Conservation (phyloP, 2,888 invertebrate genomes). For the Hirtodrosophila trivittata region DNA sequence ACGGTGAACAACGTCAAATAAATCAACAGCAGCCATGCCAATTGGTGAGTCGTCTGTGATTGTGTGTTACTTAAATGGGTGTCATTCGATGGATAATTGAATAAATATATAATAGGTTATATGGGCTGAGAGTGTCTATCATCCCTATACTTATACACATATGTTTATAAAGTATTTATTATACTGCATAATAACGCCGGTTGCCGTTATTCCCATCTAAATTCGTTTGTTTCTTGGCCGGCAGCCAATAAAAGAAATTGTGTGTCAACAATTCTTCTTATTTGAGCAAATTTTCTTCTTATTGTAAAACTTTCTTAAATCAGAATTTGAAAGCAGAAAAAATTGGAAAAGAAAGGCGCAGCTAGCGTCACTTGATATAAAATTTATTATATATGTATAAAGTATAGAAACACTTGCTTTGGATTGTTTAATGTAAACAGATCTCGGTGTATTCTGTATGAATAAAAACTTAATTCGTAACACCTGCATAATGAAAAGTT, state of each 20-base stretch:
- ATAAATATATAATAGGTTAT: conserved; percentile 36
- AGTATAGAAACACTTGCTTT: neutral
- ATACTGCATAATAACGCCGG: no score
- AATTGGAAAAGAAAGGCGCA: no score
- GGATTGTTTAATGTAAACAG: neutral
- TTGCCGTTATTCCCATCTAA: no score
- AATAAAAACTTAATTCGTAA: neutral
- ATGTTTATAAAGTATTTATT: no score
- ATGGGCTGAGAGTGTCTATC: neutral
- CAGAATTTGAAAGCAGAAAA: no score
- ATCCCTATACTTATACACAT: no score
- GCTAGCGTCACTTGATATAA: neutral
- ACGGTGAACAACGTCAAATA: conserved; percentile 52
- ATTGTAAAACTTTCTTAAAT: no score
- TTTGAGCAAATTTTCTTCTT: conserved; percentile 7
- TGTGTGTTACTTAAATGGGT: conserved; percentile 22
- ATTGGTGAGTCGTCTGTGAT: conserved; percentile 67
- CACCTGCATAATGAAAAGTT: neutral
- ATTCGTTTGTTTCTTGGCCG: conserved; percentile 49
- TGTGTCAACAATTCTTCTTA: conserved; percentile 25
- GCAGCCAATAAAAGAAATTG: conserved; percentile 43
- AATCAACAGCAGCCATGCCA: conserved; percentile 63
- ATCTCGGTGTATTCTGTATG: neutral
- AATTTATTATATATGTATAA: neutral
- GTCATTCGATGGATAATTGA: conserved; percentile 37